These are phyloP conservation scores for Liopterus haemorrhoidalis DNA, from an alignment of 2,888 invertebrate species.

Conservation along the genomic window DNA sequence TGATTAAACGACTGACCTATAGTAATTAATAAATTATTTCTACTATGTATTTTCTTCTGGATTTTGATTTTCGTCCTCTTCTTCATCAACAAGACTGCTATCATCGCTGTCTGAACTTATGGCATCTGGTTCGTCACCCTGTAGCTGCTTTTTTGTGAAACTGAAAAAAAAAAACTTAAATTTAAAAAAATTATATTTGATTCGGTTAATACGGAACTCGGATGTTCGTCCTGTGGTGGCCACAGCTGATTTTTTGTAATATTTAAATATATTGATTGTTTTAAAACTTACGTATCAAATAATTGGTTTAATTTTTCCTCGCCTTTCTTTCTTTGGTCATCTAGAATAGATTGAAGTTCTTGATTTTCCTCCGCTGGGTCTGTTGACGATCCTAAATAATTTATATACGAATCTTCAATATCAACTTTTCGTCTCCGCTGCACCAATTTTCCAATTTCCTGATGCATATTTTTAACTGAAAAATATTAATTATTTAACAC, in stretches of 20 bases:
- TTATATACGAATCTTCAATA: not conserved
- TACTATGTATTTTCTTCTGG: conserved; percentile 2
- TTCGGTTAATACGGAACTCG: too few species aligned
- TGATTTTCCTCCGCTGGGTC: conserved; percentile 1
- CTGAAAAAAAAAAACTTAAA: too few species aligned
- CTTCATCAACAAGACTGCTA: conserved; percentile 6
- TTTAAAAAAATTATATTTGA: too few species aligned
- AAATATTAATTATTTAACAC: too few species aligned
- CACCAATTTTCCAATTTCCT: too few species aligned
- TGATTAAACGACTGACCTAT: too few species aligned
- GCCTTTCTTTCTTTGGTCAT: not conserved
- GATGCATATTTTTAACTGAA: too few species aligned
- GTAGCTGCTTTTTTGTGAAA: conserved; percentile 11
- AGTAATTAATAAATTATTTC: too few species aligned
- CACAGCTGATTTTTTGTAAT: too few species aligned
- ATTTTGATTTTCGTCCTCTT: conserved; percentile 10
- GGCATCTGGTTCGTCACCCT: conserved; percentile 19
- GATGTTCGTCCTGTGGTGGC: too few species aligned
- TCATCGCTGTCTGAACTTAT: conserved; percentile 18
- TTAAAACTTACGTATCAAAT: not conserved
- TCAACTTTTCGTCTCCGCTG: too few species aligned
- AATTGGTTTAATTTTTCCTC: not conserved
- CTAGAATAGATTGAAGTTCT: not conserved
- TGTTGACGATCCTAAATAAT: not conserved
- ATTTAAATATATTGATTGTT: not conserved